phyloP scores from a whole-genome alignment of 2,113 vertebrate species.

The Lethenteron reissneri region DNA sequence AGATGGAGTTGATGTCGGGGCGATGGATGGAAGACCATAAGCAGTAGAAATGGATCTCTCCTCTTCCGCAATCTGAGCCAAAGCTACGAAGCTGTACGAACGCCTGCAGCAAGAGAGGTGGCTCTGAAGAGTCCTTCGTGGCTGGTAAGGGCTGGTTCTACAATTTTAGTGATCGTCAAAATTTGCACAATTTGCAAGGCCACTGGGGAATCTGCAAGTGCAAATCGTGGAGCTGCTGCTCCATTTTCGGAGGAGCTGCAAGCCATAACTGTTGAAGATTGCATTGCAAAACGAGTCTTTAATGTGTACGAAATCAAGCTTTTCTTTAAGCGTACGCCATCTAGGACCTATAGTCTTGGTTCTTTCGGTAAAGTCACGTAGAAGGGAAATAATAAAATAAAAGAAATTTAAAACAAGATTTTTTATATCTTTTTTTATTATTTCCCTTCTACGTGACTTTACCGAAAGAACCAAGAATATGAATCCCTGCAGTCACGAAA shows the following conservation, averaged over 20 bases:
- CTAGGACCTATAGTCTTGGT: not conserved
- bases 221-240: not conserved
- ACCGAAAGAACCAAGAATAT: too few species aligned
- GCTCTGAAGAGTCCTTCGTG: not conserved
- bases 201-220: not conserved
- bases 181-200: not conserved
- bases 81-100: not conserved
- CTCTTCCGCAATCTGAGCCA: not conserved
- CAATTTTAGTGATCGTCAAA: not conserved
- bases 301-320: not conserved
- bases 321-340: not conserved
- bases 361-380: too few species aligned
- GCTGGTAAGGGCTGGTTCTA: constrained; percentile 1
- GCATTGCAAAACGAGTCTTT: not conserved
- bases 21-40: not conserved
- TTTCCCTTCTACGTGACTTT: too few species aligned
- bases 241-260: not conserved
- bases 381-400: too few species aligned
- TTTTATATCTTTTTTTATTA: too few species aligned
- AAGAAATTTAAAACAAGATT: too few species aligned
- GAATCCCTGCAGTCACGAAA: too few species aligned
- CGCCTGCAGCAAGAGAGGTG: not conserved
- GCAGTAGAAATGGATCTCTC: not conserved
- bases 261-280: not conserved
- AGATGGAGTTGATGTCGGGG: not conserved